Base-by-base conservation (phyloP, 1,140 invertebrate genomes). In the Tenebrio molitor region DNA sequence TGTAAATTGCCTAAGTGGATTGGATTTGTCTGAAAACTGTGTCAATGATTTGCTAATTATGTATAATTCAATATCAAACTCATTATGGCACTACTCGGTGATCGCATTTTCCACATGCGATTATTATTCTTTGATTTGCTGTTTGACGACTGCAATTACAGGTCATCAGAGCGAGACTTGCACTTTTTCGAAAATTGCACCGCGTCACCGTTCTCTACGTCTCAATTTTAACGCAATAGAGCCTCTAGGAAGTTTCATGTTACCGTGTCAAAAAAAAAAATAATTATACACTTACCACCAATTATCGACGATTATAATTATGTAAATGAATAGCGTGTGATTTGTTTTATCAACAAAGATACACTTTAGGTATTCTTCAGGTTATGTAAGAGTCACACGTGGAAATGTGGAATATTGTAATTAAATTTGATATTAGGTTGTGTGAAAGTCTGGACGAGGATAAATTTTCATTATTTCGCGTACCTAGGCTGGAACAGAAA, bases 61-160 rank as follows among this genome's bases (percentile, higher is more conserved):
- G 14, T 58, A 58, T 58, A 58, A 58, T 58, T 58, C 50, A 58
- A 58, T 58, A 58, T 58, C 50, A 58, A 58, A 58, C 50, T 58
- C 25, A 58, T 58, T 58, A 58, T 23, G 6, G 5, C 12, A 39
- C 5, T 39, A 12, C 23, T 1, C 10, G 12, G 50, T 58, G 50
- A 10, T 29, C 21, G 23, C 50, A 58, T 58, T 58, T 14, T 58
- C n/a, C 10, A 29, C 50, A 15, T 50, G 4, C 6, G 44, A 50
- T 21, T 44, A n/a, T 17, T 2, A 16, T 29, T 29, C 3, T 29
- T 29, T 8, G 25, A 29, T 29, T 29, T 29, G 25, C 8, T 29
- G 25, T 8, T 29, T 3, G 25, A 8, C 3, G 25, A 3, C 8
- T 29, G 25, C 8, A 44, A 15, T 15, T 29, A 58, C 25, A 29